Conservation (phyloP, 2,888 invertebrate species). For the Allolobophora icterica region DNA sequence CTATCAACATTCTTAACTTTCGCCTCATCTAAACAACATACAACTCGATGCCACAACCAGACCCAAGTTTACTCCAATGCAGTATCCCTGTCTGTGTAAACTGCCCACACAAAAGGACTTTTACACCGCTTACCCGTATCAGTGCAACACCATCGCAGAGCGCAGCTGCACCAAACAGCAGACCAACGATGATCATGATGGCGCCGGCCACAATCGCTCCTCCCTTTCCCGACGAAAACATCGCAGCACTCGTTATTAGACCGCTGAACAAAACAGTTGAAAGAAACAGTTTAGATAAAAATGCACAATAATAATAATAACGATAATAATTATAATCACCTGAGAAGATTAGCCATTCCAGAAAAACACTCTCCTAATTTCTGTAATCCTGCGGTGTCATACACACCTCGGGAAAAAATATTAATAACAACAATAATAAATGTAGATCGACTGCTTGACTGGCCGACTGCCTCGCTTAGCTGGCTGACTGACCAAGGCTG, state of each 20-base stretch:
- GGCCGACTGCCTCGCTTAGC: not conserved
- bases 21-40: not conserved
- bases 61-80: not conserved
- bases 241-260: slow-evolving; percentile 77
- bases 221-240: slow-evolving; percentile 67
- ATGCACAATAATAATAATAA: not conserved
- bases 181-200: slow-evolving; percentile 75
- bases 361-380: not conserved
- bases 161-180: slow-evolving; percentile 79
- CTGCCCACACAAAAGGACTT: not conserved
- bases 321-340: not conserved
- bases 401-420: not conserved
- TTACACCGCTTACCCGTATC: slow-evolving; percentile 76
- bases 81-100: not conserved
- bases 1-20: not conserved
- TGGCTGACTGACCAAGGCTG: no score
- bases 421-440: not conserved
- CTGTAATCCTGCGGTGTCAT: not conserved
- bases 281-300: not conserved
- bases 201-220: slow-evolving; percentile 76
- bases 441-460: not conserved
- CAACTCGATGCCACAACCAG: not conserved
- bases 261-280: slow-evolving; percentile 71
- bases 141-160: slow-evolving; percentile 81
- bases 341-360: no score